Evolutionary conservation across 1,140 invertebrate genomes (phyloP).

Genomic region (Plodia interpunctella): DNA sequence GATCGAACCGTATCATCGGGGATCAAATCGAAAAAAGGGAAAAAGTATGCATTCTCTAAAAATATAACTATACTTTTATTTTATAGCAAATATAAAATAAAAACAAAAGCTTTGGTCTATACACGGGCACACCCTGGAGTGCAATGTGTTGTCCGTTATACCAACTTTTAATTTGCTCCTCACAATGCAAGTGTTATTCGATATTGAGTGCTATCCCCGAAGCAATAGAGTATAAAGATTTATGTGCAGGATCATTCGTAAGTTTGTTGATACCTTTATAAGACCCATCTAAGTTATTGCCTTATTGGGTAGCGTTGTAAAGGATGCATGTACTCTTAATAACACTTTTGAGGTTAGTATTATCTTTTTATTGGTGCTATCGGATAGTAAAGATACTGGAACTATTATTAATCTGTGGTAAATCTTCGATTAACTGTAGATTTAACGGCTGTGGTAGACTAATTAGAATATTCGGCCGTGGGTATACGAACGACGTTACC

Average conservation of each 20-base stretch:
- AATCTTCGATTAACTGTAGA: too few relatives aligned
- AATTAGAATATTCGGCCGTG: too few relatives aligned
- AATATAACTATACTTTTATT: background rate
- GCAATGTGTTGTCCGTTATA: conserved; percentile 5
- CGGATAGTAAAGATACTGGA: too few relatives aligned
- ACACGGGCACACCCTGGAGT: conserved; percentile 1
- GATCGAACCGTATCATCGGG: too few relatives aligned
- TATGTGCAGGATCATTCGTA: background rate
- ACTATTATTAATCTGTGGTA: too few relatives aligned
- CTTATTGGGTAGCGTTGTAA: conserved; percentile 7
- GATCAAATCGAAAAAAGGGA: too few relatives aligned
- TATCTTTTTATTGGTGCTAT: background rate
- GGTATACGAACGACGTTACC: too few relatives aligned
- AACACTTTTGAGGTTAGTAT: conserved; percentile 8
- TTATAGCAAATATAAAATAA: conserved; percentile 9
- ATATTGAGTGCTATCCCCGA: background rate
- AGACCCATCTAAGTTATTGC: conserved; percentile 12
- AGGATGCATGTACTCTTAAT: conserved; percentile 10
- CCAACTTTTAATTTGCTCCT: background rate
- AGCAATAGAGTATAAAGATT: background rate
- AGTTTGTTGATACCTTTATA: conserved; percentile 8
- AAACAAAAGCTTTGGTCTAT: conserved; percentile 12
- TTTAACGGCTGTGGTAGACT: too few relatives aligned
- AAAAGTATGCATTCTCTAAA: background rate
- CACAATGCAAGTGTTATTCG: background rate